Evolutionary conservation across 2,113 vertebrate genomes (phyloP).

Genomic region (Nanorana parkeri): DNA sequence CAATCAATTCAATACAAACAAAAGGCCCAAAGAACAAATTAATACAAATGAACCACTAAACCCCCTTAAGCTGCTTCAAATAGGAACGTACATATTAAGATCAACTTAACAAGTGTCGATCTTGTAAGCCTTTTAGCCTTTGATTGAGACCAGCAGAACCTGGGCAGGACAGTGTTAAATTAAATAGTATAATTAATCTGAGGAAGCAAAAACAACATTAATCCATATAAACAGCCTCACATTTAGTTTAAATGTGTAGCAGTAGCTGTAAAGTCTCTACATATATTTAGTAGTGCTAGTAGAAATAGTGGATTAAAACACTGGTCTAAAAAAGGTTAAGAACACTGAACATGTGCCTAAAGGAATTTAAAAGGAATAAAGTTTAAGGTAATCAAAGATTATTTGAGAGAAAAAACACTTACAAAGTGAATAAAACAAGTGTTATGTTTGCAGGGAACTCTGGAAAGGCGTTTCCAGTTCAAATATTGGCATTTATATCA

Average conservation of each 20-base stretch:
- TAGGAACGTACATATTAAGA: slow-evolving; percentile 51
- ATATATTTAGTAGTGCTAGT: neutral
- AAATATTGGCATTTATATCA: no score
- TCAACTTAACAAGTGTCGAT: slow-evolving; percentile 47
- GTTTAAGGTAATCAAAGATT: no score
- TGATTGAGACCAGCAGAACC: slow-evolving; percentile 11
- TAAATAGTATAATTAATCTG: slow-evolving; percentile 2
- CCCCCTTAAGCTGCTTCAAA: slow-evolving; percentile 51
- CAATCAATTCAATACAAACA: slow-evolving; percentile 54
- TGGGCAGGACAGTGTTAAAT: slow-evolving; percentile 28
- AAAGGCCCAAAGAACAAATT: slow-evolving; percentile 54
- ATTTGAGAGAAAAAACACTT: no score
- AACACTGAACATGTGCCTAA: no score
- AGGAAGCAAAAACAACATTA: neutral
- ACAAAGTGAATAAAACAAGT: no score
- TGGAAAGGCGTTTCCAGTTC: no score
- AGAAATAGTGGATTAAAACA: no score
- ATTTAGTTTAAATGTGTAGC: slow-evolving; percentile 11
- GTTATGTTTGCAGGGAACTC: no score
- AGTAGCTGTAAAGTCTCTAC: neutral
- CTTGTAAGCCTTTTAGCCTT: slow-evolving; percentile 8
- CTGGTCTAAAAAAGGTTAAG: no score
- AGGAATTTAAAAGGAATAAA: no score
- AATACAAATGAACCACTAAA: slow-evolving; percentile 51
- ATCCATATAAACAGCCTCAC: neutral